Evolutionary conservation across 1,140 invertebrate species (phyloP).

Genomic region (Centruroides sculpturatus): DNA sequence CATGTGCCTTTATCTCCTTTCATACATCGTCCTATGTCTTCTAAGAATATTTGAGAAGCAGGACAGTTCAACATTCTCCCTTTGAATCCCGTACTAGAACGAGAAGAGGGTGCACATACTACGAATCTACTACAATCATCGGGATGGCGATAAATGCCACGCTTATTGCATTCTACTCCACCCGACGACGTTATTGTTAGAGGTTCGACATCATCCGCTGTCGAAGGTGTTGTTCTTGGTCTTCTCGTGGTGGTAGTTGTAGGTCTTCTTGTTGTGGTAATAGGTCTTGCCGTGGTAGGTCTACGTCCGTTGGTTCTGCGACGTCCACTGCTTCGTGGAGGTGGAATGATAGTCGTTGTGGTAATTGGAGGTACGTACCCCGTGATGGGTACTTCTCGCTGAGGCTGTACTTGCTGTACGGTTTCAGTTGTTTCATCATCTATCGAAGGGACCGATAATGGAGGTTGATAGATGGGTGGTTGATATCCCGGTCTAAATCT

Average conservation of each 20-base stretch:
- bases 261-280: conserved; percentile 6
- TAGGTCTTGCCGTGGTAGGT: conserved; percentile 13
- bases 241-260: not conserved
- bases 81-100: conserved; percentile 8
- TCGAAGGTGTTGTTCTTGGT: not conserved
- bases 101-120: conserved; percentile 20
- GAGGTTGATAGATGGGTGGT: not conserved
- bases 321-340: no score
- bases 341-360: not conserved
- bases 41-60: conserved; percentile 17
- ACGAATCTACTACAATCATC: conserved; percentile 22
- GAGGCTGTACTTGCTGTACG: conserved; percentile 1
- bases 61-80: conserved; percentile 21
- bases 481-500: not conserved
- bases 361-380: conserved; percentile 1
- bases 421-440: not conserved
- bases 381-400: not conserved
- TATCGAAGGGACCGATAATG: not conserved
- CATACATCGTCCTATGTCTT: conserved; percentile 10
- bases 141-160: conserved; percentile 22
- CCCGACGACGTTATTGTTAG: conserved; percentile 7
- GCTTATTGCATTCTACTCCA: conserved; percentile 17
- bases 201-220: conserved; percentile 2
- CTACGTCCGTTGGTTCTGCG: conserved; percentile 13
- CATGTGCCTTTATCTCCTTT: conserved; percentile 11